Evolutionary conservation across 2,888 invertebrate genomes (phyloP), one percentile per base, ranked within the genome.

Genomic region (Ichneumoninae sp.): DNA sequence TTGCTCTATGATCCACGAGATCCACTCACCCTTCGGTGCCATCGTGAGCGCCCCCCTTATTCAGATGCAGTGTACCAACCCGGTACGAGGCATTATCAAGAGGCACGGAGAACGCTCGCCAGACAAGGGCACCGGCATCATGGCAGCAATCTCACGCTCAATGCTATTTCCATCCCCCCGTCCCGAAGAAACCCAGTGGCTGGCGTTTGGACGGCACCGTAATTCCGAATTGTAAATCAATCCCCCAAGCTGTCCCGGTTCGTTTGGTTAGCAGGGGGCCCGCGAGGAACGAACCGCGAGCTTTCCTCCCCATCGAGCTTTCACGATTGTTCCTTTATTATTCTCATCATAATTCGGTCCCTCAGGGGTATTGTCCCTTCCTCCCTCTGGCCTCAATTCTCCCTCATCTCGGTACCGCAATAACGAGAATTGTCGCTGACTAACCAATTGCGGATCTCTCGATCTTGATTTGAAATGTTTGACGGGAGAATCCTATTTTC

Each of bases 1-100:
- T 88, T 87, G 86, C 85, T 88, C 80, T 86, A 87, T 89, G 86
- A 89, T 89, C 89, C 83, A 88, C 86, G 87, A 88, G 50, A 36
- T 86, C 87, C 26, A 13, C 71, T 44, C 88, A 87, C 90, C 89
- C 88, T 88, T 85, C 85, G 76, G 78, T 79, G 76, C 81, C 68
- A 83, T 81, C 85, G 85, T 83, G 77, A 84, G 70, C 73, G 16
- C 19, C 44, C 36, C 70, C 68, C 57, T 65, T 66, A 52, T 22
- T n/a, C 76, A 54, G 52, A 66, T 50, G 36, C 76, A 44, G 22
- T 36, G 40, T 66, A 79, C 54, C 75, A 54, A 79, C 69, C n/a
- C 30, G n/a, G 36, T 60, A 77, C 13, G 10, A 16, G 63, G 63
- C 6, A 63, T 63, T 63, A 63, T 63, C 63, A 63, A 63, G 63